These are phyloP conservation scores for Linnaemya tessellans DNA, from an alignment of 2,888 invertebrate species.

Conservation along the genomic window DNA sequence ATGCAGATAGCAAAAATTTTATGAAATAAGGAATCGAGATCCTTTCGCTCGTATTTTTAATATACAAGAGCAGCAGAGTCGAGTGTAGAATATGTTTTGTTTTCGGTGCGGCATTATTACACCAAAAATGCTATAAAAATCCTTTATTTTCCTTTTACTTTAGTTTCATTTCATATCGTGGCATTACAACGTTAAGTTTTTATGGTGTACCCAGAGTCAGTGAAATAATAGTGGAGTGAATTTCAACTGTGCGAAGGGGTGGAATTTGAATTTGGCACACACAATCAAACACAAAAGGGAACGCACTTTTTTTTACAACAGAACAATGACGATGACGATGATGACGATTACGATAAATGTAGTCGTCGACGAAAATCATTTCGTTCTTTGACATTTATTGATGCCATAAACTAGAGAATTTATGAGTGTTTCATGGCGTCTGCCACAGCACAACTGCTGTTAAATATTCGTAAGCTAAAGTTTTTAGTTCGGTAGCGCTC, in stretches of 20 bases:
- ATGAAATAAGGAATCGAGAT: constrained; percentile 62
- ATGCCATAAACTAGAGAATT: constrained; percentile 83
- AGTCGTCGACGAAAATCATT: constrained; percentile 78
- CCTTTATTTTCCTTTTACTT: constrained; percentile 66
- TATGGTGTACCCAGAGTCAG: constrained; percentile 32
- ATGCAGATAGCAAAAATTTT: constrained; percentile 59
- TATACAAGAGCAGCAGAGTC: too few species aligned
- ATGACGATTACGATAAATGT: constrained; percentile 49
- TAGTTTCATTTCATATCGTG: constrained; percentile 69
- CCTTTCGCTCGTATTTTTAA: constrained; percentile 57
- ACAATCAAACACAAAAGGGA: constrained; percentile 17
- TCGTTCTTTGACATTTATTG: constrained; percentile 83
- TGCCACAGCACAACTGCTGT: constrained; percentile 55
- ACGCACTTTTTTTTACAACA: constrained; percentile 40
- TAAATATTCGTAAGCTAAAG: constrained; percentile 24
- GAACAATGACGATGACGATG: constrained; percentile 44
- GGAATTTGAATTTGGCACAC: constrained; percentile 70
- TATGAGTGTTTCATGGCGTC: constrained; percentile 79
- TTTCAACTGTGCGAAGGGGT: constrained; percentile 60
- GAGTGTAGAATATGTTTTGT: too few species aligned
- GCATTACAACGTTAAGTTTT: constrained; percentile 70
- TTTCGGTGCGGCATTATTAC: constrained; percentile 70
- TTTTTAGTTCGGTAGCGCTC: not conserved
- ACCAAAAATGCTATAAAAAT: constrained; percentile 73
- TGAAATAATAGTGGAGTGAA: constrained; percentile 24